Base-by-base conservation (phyloP, 2,888 invertebrate species). In the Euproctis similis region DNA sequence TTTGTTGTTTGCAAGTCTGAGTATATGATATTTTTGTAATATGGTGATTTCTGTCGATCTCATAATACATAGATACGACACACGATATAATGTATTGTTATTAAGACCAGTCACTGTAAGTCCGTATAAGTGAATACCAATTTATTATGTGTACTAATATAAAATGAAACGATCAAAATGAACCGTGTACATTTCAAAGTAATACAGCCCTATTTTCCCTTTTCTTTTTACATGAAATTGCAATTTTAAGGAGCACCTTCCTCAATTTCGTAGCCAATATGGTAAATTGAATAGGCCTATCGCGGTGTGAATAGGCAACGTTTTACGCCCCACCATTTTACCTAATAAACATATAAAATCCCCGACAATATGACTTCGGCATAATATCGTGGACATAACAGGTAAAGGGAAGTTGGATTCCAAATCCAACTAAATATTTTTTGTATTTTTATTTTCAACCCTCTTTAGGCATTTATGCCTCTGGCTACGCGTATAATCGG, bases 261-360 rank as follows among this genome's bases (percentile, higher is more conserved):
- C 17, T 21, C 22, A 12, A 30, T 24, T 24, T 21, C 19, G 24
- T 6, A 21, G 21, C 31, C 29, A 26, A 26, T 34, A 40, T 38
- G 24, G 34, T 34, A 46, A 47, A 48, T 48, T 42, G 40, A 46
- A 48, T 34, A 31, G 35, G 48, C 47, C 45, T 45, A 35, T 48
- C 37, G 45, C 31, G 35, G 40, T 38, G 37, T 40, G 42, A 42
- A 47, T 45, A 38, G 39, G 28, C 25, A 34, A 24, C 26, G 17
- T 31, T 48, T 26, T 33, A 37, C 16, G 21, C 30, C 30, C 22
- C 31, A 44, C 39, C 38, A 39, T 46, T 43, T 46, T 42, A 37
- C 39, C 37, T 34, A 33, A 37, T 31, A 31, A 34, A 33, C 40
- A 29, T 42, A 47, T 35, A 48, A 12, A 40, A 47, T 38, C 20